These are phyloP conservation scores for Stylophora pistillata DNA, from an alignment of 64 coral and sea anemone species.

Conservation along the genomic window DNA sequence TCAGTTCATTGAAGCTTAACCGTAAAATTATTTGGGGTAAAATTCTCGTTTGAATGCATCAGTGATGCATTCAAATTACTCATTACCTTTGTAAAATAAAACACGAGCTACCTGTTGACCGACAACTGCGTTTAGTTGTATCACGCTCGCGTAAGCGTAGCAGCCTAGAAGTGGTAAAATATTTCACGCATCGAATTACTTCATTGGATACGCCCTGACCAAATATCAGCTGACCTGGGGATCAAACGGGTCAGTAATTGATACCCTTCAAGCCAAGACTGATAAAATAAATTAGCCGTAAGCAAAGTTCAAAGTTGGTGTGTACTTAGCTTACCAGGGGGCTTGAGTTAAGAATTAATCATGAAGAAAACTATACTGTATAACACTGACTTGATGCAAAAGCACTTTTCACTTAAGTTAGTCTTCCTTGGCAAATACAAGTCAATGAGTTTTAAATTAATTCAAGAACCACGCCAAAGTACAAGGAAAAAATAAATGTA, in stretches of 20 bases:
- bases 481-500: no score
- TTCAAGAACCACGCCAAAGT: no score
- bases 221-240: background rate
- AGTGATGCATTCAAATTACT: background rate
- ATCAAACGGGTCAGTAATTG: background rate
- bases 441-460: no score
- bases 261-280: background rate
- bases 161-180: conserved; percentile 8
- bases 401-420: no score
- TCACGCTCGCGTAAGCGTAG: conserved; percentile 4
- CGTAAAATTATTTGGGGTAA: background rate
- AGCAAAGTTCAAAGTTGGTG: background rate
- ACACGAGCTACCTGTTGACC: background rate
- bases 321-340: background rate
- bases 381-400: no score
- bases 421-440: no score
- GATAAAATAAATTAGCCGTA: background rate
- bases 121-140: background rate
- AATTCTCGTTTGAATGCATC: background rate
- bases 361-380: no score
- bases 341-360: no score
- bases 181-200: conserved; percentile 3
- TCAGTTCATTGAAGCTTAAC: background rate
- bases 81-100: no score
- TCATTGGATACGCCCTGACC: background rate